phyloP scores from a whole-genome alignment of 2,113 vertebrate genomes.

The Xiphias gladius region DNA sequence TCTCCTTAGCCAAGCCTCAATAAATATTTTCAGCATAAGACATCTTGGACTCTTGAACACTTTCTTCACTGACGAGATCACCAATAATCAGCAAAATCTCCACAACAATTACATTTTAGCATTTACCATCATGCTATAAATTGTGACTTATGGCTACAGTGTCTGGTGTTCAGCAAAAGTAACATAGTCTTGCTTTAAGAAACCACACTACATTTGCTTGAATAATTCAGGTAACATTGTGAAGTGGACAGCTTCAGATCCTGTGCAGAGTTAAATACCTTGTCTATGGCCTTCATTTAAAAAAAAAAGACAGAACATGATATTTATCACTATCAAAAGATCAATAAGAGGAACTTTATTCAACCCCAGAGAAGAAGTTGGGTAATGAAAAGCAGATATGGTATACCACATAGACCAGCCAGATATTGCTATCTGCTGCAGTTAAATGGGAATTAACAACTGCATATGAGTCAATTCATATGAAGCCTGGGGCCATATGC shows the following conservation, averaged over 20 bases:
- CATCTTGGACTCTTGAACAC: no score
- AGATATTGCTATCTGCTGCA: constrained; percentile 42
- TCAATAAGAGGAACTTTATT: constrained; percentile 21
- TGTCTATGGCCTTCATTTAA: not conserved
- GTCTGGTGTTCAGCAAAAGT: not conserved
- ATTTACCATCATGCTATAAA: not conserved
- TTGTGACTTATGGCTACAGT: not conserved
- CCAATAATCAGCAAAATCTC: no score
- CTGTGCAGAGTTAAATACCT: not conserved
- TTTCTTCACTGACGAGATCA: no score
- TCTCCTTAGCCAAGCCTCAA: no score
- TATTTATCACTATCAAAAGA: constrained; percentile 6
- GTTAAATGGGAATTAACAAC: constrained; percentile 58
- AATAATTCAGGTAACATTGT: no score
- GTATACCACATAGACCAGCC: constrained; percentile 12
- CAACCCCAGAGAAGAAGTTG: not conserved
- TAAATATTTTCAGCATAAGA: no score
- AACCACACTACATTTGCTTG: not conserved
- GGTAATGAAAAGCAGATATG: constrained; percentile 22
- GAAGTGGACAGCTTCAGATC: not conserved
- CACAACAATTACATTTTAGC: not conserved
- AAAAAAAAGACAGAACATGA: not conserved
- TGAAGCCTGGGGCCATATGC: constrained; percentile 43
- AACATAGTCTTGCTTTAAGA: not conserved
- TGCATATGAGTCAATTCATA: constrained; percentile 57